Evolutionary conservation across 2,113 vertebrate genomes (phyloP), one percentile per base, ranked within the genome.

Genomic region (Anarhynchus alexandrinus): DNA sequence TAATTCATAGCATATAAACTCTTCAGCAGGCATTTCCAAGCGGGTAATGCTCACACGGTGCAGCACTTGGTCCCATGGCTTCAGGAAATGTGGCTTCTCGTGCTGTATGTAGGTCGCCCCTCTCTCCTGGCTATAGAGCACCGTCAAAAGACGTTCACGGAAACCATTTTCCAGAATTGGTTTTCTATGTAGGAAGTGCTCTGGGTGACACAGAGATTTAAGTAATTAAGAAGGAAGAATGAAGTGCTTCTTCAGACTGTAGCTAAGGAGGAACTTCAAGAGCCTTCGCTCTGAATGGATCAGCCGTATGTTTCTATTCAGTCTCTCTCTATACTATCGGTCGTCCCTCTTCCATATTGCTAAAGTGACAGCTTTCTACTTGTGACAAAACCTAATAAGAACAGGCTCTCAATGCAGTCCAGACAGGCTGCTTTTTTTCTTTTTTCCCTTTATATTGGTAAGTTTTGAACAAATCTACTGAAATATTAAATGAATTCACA

Each of bases 41-140:
- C 1, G 2, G 22, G 19, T 22, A 2, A 51, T 45, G 12, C 9
- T 61, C 27, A 54, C 3, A 2, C 2, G 5, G 64, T 5, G 14
- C 0, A 55, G 51, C 20, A 38, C n/a, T 64, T 47, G 45, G 13
- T 78, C 5, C 2, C 26, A 43, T 43, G 43, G 34, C 42, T 80
- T 58, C 15, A 36, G 76, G 43, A 73, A 42, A 25, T 1, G 27
- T 5, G 2, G 20, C 9, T 76, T n/a, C 16, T 8, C 0, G 3
- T 69, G 16, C 14, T 32, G 5, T 30, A 34, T 45, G 7, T 22
- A 49, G 52, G 49, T 69, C 0, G 0, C 20, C 57, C 26, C 13
- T 69, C 27, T 79, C 49, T 62, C 2, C 36, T 70, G 26, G 11
- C 45, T 49, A 6, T n/a, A 36, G 52, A 54, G 27, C 21, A 47